Evolutionary conservation across 53 echinoderm and acorn worm genomes (phyloP).

Genomic region (Holothuria leucospilota): DNA sequence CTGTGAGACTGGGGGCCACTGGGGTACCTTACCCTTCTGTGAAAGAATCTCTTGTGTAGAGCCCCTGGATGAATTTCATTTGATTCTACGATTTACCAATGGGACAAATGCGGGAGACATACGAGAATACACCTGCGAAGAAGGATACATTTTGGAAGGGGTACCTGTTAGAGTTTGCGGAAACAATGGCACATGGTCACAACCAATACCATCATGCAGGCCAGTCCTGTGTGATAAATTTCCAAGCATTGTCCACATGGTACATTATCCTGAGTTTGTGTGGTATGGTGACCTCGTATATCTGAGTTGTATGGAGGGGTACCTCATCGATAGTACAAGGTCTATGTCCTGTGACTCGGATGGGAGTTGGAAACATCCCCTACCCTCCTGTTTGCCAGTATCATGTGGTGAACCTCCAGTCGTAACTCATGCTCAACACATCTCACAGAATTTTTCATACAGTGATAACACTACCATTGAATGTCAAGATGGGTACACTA

Average conservation of each 20-base stretch:
- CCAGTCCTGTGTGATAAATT: background rate
- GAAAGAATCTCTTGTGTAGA: background rate
- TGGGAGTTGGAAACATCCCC: conserved; percentile 54
- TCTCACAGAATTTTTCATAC: conserved; percentile 62
- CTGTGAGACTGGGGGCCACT: background rate
- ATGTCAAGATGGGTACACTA: conserved; percentile 72
- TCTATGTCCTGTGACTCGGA: conserved; percentile 49
- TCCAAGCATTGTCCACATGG: background rate
- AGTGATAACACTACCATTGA: conserved; percentile 58
- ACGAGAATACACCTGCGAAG: background rate
- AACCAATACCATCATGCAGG: background rate
- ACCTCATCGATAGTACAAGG: conserved; percentile 37
- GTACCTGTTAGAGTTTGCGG: background rate
- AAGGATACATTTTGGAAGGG: conserved; percentile 5
- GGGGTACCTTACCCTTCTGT: conserved; percentile 12
- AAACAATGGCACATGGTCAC: background rate
- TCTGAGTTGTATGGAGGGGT: conserved; percentile 76
- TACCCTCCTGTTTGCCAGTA: conserved; percentile 68
- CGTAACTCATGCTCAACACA: conserved; percentile 32
- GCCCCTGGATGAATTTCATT: background rate
- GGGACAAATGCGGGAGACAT: background rate
- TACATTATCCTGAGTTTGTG: background rate
- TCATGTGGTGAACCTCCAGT: conserved; percentile 62
- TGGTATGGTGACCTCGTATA: conserved; percentile 49
- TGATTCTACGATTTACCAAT: background rate